Base-by-base conservation (phyloP, 2,113 vertebrate species). In the Pachycephala philippinensis region DNA sequence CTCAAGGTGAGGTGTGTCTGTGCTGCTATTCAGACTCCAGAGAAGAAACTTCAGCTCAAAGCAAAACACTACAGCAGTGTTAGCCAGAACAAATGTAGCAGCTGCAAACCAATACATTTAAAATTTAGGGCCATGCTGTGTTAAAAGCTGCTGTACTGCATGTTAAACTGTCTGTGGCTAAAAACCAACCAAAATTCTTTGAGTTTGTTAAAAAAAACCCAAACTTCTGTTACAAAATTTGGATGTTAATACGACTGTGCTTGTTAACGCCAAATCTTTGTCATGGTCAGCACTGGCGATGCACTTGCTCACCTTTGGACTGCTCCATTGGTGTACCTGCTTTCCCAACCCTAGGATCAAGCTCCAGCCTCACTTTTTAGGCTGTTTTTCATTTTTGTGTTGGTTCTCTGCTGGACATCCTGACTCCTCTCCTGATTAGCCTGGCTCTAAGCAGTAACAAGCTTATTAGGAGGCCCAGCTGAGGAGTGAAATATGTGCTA, bases 51-150 rank as follows among this genome's bases (percentile, higher is more conserved):
- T 45, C 28, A 47, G 40, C 23, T n/a, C n/a, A 54, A 39, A 74
- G 69, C 18, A 45, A 54, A 54, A 23, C 22, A 15, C 28, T 78
- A n/a, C 45, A 71, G 52, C 40, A 70, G 30, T 22, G 17, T 31
- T 45, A 54, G n/a, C 49, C 16, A 53, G 30, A 61, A 15, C 16
- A 75, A 90, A 83, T 7, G 10, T 3, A 71, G 44, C 35, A 83
- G 37, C 23, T 85, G 57, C 39, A 71, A 75, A 63, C 4, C 3
- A 82, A 37, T 7, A 6, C 3, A 24, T 49, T 40, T 57, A 37
- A 61, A 66, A 65, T 70, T 35, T 44, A 39, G 66, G 52, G 39
- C 30, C 7, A 26, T 20, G 12, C 13, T 57, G 24, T 0, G 0
- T 74, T 68, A 47, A 60, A 42, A 80, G 10, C 10, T 66, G 30